Evolutionary conservation across 2,797 vertebrate genomes (phyloP).

Genomic region (Dicrostonyx torquatus): DNA sequence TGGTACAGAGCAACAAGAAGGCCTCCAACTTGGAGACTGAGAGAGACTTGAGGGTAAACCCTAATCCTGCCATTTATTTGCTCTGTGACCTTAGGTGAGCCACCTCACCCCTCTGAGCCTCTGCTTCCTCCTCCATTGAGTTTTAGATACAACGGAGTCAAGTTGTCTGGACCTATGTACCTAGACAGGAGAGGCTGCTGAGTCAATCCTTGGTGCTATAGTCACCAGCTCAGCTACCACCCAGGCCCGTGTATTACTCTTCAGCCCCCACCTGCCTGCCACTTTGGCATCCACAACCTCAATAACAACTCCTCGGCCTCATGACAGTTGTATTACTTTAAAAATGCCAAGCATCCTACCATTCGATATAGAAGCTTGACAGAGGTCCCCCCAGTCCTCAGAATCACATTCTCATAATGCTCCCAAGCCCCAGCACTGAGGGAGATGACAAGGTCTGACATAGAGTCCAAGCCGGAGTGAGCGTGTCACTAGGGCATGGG

Average conservation of each 20-base stretch:
- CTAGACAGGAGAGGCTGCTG: not conserved
- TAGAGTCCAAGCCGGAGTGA: not conserved
- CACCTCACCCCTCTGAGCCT: conserved; percentile 20
- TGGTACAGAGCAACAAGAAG: not conserved
- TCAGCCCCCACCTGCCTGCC: not conserved
- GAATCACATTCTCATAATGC: not conserved
- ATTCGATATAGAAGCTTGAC: not conserved
- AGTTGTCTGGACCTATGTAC: not conserved
- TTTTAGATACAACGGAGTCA: not conserved
- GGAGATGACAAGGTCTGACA: not conserved
- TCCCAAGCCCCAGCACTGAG: not conserved
- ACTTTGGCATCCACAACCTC: not conserved
- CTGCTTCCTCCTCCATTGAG: not conserved
- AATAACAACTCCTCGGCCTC: not conserved
- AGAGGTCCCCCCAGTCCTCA: not conserved
- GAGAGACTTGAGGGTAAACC: not conserved
- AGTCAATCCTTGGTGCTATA: not conserved
- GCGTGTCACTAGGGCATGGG: not conserved
- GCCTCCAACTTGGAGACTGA: not conserved
- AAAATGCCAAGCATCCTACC: not conserved
- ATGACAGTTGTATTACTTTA: not conserved
- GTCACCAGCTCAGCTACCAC: not conserved
- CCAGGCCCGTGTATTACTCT: not conserved
- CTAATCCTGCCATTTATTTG: not conserved
- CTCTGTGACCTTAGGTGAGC: conserved; percentile 30